Evolutionary conservation across 2,888 invertebrate species (phyloP), one percentile per base, ranked within the genome.

Genomic region (Dynastes maya): DNA sequence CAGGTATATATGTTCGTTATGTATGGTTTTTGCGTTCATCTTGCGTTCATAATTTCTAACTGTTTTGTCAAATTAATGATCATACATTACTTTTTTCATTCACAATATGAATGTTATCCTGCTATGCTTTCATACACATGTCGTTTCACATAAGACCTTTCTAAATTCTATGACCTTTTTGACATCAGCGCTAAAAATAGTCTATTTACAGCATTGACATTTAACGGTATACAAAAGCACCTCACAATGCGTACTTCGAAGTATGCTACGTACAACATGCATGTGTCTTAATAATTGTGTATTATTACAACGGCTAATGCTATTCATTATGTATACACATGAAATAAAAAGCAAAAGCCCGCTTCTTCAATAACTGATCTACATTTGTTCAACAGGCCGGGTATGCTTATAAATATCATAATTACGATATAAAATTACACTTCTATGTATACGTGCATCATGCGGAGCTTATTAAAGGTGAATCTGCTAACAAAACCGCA

Each of bases 121-220:
- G 4, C 6, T 22, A 22, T 55, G n/a, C 22, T 55, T 55, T 55
- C 16, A 55, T 16, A 8, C 22, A 9, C n/a, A 22, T 55, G 55
- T 55, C 55, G 55, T 16, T 55, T 55, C 55, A 9, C 16, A 22
- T 53, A 22, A 53, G 53, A 3, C 70, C 53, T 70, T 71, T 71
- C 71, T 71, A 71, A 40, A 37, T 55, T 1, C 9, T 71, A 37
- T 58, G 71, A 71, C 71, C 71, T 71, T 58, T 71, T 55, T 58
- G 55, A 55, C 71, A 55, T 71, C 71, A 71, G n/a, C 37, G 40
- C 71, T 71, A 71, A 71, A 71, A 71, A 71, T 71, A 58, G 22
- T 58, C n/a, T 40, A 29, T 58, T 5, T 55, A 55, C 37, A 71
- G 40, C 71, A 71, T 71, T 71, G 71, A 71, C 71, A 71, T 71